phyloP scores from a whole-genome alignment of 2,888 invertebrate species.

The Pristionchus japonicus region DNA sequence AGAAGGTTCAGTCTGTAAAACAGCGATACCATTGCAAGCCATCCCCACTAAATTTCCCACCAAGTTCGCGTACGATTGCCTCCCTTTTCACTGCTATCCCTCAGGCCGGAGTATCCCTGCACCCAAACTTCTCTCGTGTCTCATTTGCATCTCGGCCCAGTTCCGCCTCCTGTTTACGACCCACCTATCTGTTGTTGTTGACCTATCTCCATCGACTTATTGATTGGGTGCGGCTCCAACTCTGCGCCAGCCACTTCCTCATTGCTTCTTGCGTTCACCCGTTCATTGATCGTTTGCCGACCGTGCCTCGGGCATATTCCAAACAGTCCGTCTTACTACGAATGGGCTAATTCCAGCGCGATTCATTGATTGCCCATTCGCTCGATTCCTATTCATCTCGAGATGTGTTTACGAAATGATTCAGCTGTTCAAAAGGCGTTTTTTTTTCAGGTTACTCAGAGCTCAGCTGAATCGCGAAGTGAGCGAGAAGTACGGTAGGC shows the following conservation, averaged over 20 bases:
- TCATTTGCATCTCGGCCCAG: not conserved
- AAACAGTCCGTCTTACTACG: not conserved
- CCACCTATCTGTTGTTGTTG: not conserved
- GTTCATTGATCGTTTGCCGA: not conserved
- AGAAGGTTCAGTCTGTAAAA: too few relatives aligned
- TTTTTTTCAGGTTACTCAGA: too few relatives aligned
- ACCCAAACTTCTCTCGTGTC: not conserved
- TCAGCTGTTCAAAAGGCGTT: not conserved
- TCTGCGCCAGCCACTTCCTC: too few relatives aligned
- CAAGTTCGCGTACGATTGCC: too few relatives aligned
- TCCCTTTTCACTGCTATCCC: not conserved
- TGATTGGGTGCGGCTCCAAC: not conserved
- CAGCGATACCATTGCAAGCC: not conserved
- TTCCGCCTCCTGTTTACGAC: not conserved
- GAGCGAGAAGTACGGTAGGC: not conserved
- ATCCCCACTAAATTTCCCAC: not conserved
- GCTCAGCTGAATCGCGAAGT: not conserved
- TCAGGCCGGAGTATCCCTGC: not conserved
- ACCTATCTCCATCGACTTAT: not conserved
- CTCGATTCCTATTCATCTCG: not conserved
- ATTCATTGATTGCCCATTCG: not conserved
- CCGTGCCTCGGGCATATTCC: not conserved
- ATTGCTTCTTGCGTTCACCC: not conserved
- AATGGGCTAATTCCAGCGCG: slow-evolving; percentile 9
- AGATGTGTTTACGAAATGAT: not conserved